phyloP scores from a whole-genome alignment of 2,113 vertebrate species.

The Ariopsis seemanni region DNA sequence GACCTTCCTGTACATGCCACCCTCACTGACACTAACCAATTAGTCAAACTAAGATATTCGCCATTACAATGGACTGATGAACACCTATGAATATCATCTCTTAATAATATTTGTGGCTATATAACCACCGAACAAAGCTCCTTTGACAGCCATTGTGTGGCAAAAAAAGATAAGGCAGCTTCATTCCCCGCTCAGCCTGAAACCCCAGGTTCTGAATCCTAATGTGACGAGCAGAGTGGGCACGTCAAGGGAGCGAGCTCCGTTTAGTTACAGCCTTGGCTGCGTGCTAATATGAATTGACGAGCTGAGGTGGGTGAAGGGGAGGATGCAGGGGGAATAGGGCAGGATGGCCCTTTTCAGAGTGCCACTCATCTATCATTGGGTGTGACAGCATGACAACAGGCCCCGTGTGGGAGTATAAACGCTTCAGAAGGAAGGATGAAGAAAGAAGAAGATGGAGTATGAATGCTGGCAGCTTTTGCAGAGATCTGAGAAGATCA shows the following conservation, averaged over 20 bases:
- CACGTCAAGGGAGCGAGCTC: slow-evolving; percentile 12
- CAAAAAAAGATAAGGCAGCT: slow-evolving; percentile 23
- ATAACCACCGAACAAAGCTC: slow-evolving; percentile 12
- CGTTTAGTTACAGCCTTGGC: slow-evolving; percentile 30
- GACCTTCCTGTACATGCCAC: background rate
- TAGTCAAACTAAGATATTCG: background rate
- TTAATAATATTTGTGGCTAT: background rate
- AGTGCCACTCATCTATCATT: slow-evolving; percentile 49
- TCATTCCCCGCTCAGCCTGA: slow-evolving; percentile 19
- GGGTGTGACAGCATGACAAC: slow-evolving; percentile 42
- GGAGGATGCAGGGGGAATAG: slow-evolving; percentile 22
- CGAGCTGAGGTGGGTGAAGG: slow-evolving; percentile 28
- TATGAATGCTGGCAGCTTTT: background rate
- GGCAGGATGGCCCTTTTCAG: slow-evolving; percentile 37
- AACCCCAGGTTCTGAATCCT: slow-evolving; percentile 18
- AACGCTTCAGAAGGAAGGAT: slow-evolving; percentile 26
- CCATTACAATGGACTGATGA: background rate
- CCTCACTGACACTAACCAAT: background rate
- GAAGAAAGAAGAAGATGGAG: slow-evolving; percentile 26
- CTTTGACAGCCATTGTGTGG: slow-evolving; percentile 31
- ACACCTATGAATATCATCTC: background rate
- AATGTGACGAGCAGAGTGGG: slow-evolving; percentile 30
- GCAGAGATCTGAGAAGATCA: background rate
- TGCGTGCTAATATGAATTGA: slow-evolving; percentile 44
- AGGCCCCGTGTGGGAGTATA: slow-evolving; percentile 28